Conservation (phyloP, 2,888 invertebrate genomes). For the Melanotus villosus region DNA sequence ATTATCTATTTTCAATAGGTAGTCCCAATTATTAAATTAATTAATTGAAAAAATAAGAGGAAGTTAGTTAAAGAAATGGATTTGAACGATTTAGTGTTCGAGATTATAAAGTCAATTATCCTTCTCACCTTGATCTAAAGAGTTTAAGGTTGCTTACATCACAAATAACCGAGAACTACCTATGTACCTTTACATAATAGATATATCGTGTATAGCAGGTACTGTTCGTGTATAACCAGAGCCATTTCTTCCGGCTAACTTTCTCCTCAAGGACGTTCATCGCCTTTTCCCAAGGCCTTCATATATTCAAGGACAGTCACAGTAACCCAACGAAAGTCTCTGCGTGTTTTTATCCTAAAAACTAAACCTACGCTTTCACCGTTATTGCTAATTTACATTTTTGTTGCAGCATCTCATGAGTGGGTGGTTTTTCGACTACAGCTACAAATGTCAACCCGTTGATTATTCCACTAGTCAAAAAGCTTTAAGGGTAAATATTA, state of each 20-base stretch:
- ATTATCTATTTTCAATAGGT: too few relatives aligned
- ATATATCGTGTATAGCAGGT: slow-evolving; percentile 36
- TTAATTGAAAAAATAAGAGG: not conserved
- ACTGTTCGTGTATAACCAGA: slow-evolving; percentile 50
- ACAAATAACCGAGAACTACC: slow-evolving; percentile 14
- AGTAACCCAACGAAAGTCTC: not conserved
- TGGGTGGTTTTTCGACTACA: slow-evolving; percentile 95
- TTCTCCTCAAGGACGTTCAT: slow-evolving; percentile 61
- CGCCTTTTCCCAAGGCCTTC: slow-evolving; percentile 51
- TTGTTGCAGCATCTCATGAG: slow-evolving; percentile 87
- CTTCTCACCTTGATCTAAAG: slow-evolving; percentile 33
- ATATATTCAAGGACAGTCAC: slow-evolving; percentile 51
- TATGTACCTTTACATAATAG: slow-evolving; percentile 34
- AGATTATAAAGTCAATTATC: slow-evolving; percentile 3
- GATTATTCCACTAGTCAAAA: slow-evolving; percentile 90
- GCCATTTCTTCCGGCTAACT: slow-evolving; percentile 56
- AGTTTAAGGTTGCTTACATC: slow-evolving; percentile 27
- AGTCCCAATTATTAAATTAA: too few relatives aligned
- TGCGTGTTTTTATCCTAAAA: not conserved
- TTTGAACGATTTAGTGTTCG: not conserved
- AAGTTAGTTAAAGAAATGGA: not conserved
- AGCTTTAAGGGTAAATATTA: slow-evolving; percentile 84
- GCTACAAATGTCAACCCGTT: slow-evolving; percentile 92
- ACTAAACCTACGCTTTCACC: too few relatives aligned
- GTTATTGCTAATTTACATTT: slow-evolving; percentile 44